These are phyloP conservation scores for Pristionchus pacificus DNA, from an alignment of 1,140 invertebrate species.

Conservation along the genomic window DNA sequence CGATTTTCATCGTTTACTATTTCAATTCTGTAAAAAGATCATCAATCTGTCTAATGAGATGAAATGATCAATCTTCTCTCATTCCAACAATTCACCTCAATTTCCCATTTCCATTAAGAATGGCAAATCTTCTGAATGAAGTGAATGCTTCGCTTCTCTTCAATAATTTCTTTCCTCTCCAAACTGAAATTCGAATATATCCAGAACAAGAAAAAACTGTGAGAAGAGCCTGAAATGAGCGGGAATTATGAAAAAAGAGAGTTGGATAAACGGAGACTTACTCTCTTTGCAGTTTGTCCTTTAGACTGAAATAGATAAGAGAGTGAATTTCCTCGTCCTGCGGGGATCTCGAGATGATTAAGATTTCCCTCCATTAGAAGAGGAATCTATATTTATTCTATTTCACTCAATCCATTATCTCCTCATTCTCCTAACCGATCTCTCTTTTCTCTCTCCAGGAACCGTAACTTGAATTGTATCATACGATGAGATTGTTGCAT, in stretches of 20 bases:
- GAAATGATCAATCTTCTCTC: background rate
- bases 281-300: background rate
- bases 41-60: no score
- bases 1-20: slow-evolving; percentile 38
- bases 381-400: slow-evolving; percentile 10
- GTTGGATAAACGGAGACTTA: background rate
- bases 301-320: slow-evolving; percentile 2
- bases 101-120: background rate
- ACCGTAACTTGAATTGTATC: slow-evolving; percentile 15
- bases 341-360: slow-evolving; percentile 7
- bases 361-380: background rate
- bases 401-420: background rate
- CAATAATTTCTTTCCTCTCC: slow-evolving; percentile 34
- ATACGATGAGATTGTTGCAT: slow-evolving; percentile 30
- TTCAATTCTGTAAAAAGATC: slow-evolving; percentile 24
- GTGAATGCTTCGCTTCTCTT: slow-evolving; percentile 37
- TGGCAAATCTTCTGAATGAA: slow-evolving; percentile 31
- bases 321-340: slow-evolving; percentile 5
- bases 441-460: background rate
- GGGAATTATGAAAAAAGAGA: slow-evolving; percentile 2
- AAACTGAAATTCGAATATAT: slow-evolving; percentile 35
- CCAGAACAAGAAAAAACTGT: slow-evolving; percentile 42
- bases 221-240: slow-evolving; percentile 32
- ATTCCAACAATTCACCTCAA: background rate
- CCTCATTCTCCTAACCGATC: slow-evolving; percentile 1